These are phyloP conservation scores for Antheraea assamensis DNA, from an alignment of 2,888 invertebrate genomes.

Conservation along the genomic window DNA sequence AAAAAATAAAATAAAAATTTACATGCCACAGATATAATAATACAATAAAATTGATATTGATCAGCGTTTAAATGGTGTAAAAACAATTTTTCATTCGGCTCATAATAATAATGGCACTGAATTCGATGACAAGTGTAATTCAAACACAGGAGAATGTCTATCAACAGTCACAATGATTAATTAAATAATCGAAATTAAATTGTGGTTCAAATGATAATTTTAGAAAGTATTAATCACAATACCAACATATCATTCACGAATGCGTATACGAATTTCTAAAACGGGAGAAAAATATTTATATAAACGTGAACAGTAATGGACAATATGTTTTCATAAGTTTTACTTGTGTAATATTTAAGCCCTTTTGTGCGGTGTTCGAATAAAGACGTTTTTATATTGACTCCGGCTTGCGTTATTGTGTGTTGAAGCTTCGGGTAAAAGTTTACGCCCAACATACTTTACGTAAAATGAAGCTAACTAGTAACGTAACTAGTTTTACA, in stretches of 20 bases:
- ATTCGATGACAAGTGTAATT: too few species aligned
- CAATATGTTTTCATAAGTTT: constrained; percentile 19
- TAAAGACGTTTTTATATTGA: constrained; percentile 58
- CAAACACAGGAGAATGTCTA: not conserved
- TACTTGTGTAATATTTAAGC: constrained; percentile 34
- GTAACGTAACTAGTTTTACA: not conserved
- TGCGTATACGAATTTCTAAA: not conserved
- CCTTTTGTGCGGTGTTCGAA: constrained; percentile 57
- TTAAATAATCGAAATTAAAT: not conserved
- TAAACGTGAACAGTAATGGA: not conserved
- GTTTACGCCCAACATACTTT: not conserved
- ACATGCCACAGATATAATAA: too few species aligned
- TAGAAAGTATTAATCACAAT: not conserved
- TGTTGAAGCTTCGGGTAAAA: constrained; percentile 29
- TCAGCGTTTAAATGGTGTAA: not conserved
- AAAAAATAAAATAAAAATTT: too few species aligned
- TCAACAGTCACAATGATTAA: not conserved
- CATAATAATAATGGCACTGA: not conserved
- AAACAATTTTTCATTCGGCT: not conserved
- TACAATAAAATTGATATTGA: too few species aligned
- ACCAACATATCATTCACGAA: not conserved
- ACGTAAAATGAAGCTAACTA: not conserved
- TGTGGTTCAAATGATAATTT: not conserved
- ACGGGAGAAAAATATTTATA: not conserved
- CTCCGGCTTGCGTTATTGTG: constrained; percentile 56